Conservation (phyloP, 2,797 vertebrate species). For the Ptychadena robeensis region DNA sequence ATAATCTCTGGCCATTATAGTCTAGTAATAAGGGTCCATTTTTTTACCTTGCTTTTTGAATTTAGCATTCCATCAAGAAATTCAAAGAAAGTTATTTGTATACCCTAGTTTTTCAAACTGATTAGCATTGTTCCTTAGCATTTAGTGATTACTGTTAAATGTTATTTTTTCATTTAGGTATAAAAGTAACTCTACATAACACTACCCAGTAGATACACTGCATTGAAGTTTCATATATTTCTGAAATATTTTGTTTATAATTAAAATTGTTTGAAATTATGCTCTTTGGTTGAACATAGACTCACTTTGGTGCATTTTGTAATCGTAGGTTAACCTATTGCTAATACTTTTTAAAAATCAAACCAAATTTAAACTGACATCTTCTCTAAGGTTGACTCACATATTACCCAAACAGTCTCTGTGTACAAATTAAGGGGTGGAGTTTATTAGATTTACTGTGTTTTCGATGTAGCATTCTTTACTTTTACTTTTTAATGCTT, state of each 20-base stretch:
- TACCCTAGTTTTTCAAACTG: slow-evolving; percentile 24
- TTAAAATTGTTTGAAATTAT: too few relatives aligned
- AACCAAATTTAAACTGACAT: too few relatives aligned
- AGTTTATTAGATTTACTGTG: too few relatives aligned
- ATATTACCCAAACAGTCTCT: too few relatives aligned
- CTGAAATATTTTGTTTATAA: neutral
- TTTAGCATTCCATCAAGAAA: slow-evolving; percentile 23
- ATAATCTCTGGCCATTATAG: slow-evolving; percentile 52
- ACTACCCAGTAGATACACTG: neutral
- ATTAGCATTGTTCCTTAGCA: slow-evolving; percentile 18
- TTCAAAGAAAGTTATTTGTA: slow-evolving; percentile 25
- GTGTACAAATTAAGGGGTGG: too few relatives aligned
- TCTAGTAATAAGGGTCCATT: slow-evolving; percentile 16
- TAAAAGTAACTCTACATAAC: neutral
- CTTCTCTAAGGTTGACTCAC: too few relatives aligned
- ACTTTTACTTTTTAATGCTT: too few relatives aligned
- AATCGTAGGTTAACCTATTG: too few relatives aligned
- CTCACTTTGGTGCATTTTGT: too few relatives aligned
- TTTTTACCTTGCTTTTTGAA: slow-evolving; percentile 31
- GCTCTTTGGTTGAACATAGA: too few relatives aligned
- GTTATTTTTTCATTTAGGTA: slow-evolving; percentile 13
- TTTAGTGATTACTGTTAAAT: neutral
- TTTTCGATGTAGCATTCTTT: too few relatives aligned
- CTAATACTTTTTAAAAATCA: too few relatives aligned
- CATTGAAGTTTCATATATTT: neutral